Conservation (phyloP, 2,888 invertebrate species). For the Pristionchus japonicus region DNA sequence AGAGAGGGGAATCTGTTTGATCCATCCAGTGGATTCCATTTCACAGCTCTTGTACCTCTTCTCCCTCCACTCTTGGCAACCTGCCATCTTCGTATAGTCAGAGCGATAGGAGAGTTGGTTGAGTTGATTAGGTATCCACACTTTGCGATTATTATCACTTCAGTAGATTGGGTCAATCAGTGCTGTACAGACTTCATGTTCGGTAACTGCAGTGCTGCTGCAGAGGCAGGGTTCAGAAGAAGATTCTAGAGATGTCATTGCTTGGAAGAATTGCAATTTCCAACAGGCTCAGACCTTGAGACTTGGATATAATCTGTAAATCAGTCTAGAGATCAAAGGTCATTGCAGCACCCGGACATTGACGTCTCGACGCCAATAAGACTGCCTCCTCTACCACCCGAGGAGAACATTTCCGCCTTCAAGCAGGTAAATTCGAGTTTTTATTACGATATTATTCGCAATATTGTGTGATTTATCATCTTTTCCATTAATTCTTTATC, state of each 20-base stretch:
- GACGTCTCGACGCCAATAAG: not conserved
- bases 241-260: no score
- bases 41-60: not conserved
- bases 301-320: no score
- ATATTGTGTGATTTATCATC: no score
- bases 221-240: no score
- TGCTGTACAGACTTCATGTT: no score
- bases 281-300: no score
- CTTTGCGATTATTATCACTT: not conserved
- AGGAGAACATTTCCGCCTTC: conserved; percentile 23
- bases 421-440: not conserved
- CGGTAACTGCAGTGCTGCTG: no score
- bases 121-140: not conserved
- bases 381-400: conserved; percentile 34
- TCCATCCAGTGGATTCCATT: conserved; percentile 29
- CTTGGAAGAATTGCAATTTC: no score
- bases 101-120: not conserved
- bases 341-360: conserved; percentile 33
- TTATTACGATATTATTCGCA: no score
- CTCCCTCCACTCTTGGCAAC: not conserved
- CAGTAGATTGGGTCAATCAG: no score
- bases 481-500: not conserved
- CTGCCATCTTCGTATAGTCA: conserved; percentile 30
- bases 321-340: not conserved
- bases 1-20: conserved; percentile 22